phyloP scores from a whole-genome alignment of 2,888 invertebrate species.

The Caprella mutica region DNA sequence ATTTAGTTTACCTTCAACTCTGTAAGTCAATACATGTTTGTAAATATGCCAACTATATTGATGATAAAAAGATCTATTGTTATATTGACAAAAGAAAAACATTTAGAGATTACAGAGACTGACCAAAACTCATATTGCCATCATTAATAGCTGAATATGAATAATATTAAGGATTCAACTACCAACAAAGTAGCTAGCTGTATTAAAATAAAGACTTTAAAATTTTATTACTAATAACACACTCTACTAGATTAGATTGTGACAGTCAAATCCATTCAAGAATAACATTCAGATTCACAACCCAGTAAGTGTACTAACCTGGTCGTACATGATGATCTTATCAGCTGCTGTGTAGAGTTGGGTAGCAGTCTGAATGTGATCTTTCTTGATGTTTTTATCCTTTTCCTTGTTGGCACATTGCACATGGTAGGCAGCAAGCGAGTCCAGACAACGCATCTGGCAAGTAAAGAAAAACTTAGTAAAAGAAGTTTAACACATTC shows the following conservation, averaged over 20 bases:
- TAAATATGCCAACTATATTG: not conserved
- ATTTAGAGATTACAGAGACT: not conserved
- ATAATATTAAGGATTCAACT: too few species aligned
- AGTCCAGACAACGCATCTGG: conserved; percentile 93
- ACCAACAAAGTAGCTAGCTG: too few species aligned
- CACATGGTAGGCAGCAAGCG: conserved; percentile 96
- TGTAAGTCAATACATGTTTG: not conserved
- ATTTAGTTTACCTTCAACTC: not conserved
- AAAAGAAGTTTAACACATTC: not conserved
- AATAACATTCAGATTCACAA: not conserved
- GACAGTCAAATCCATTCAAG: too few species aligned
- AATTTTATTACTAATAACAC: too few species aligned
- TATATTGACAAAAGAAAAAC: not conserved
- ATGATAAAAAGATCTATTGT: not conserved
- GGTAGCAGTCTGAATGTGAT: conserved; percentile 91
- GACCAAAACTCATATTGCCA: not conserved
- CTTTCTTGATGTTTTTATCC: conserved; percentile 83
- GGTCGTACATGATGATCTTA: conserved; percentile 99
- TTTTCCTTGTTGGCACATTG: conserved; percentile 91
- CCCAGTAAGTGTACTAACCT: conserved; percentile 46
- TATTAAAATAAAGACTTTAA: too few species aligned
- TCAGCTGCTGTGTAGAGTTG: conserved; percentile 96
- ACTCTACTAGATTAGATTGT: too few species aligned
- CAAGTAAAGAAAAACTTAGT: not conserved
- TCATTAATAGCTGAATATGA: too few species aligned